A percentile compares a stretch with the other conserved stretches of the same genome.
Evolutionary conservation across 2,113 vertebrate species (phyloP).

Genomic region (Trichomycterus rosablanca): DNA sequence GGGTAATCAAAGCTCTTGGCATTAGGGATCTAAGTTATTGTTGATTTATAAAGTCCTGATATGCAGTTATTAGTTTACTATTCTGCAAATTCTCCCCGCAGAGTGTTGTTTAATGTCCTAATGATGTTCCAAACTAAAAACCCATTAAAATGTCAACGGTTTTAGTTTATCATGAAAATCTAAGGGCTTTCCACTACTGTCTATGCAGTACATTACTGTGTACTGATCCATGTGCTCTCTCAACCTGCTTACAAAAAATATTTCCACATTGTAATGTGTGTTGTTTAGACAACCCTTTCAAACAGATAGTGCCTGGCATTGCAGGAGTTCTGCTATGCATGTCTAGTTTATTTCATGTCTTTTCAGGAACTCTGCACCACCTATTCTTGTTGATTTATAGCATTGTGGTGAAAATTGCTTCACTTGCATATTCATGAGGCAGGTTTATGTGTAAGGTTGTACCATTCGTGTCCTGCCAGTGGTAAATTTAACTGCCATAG

Average conservation of each 20-base stretch:
- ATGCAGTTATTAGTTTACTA: too few species aligned
- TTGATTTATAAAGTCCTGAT: too few species aligned
- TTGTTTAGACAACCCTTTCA: slow-evolving; percentile 42
- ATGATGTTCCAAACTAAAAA: too few species aligned
- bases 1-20: too few species aligned
- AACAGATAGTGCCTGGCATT: slow-evolving; percentile 24
- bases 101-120: too few species aligned
- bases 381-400: slow-evolving; percentile 43
- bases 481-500: slow-evolving; percentile 40
- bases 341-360: slow-evolving; percentile 31
- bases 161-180: too few species aligned
- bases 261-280: background rate
- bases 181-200: background rate
- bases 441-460: slow-evolving; percentile 33
- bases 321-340: slow-evolving; percentile 17
- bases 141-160: too few species aligned
- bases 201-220: background rate
- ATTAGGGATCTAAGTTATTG: too few species aligned
- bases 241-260: background rate
- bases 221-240: background rate
- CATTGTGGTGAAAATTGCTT: slow-evolving; percentile 39
- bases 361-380: slow-evolving; percentile 20
- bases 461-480: slow-evolving; percentile 30
- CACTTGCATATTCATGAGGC: slow-evolving; percentile 35
- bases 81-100: too few species aligned